Evolutionary conservation across 2,113 vertebrate genomes (phyloP).

Genomic region (Azemiops feae): DNA sequence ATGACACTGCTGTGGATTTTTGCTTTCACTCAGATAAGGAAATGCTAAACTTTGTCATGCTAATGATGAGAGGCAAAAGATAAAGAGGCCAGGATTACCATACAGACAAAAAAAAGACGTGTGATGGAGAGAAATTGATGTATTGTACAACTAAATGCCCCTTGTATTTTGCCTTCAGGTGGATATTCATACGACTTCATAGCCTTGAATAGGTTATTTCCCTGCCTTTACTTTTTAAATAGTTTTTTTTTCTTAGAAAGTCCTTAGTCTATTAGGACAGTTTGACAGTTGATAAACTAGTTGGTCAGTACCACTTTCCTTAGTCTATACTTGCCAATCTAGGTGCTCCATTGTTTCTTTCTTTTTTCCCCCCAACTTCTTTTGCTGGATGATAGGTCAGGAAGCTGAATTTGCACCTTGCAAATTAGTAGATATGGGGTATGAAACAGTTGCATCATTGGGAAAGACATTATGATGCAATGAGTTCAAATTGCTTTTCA

Average conservation of each 20-base stretch:
- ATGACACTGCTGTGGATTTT: neutral
- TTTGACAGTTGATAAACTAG: neutral
- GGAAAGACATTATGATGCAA: constrained; percentile 6
- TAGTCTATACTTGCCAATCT: constrained; percentile 6
- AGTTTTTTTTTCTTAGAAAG: neutral
- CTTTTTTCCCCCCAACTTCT: neutral
- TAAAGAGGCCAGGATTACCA: neutral
- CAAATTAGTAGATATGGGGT: neutral
- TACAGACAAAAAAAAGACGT: neutral
- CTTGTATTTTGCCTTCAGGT: neutral
- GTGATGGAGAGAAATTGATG: neutral
- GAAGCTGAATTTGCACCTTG: neutral
- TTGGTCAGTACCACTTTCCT: neutral
- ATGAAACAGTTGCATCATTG: neutral
- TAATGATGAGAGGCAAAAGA: neutral
- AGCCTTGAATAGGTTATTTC: neutral
- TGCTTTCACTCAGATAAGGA: neutral
- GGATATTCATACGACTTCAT: neutral
- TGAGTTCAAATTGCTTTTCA: neutral
- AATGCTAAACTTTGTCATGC: neutral
- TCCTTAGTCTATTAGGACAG: neutral
- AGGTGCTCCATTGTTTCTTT: constrained; percentile 6
- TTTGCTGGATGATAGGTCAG: neutral
- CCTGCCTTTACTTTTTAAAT: neutral
- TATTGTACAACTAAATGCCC: neutral